Base-by-base conservation (phyloP, 2,888 invertebrate genomes). In the Archips xylosteana region DNA sequence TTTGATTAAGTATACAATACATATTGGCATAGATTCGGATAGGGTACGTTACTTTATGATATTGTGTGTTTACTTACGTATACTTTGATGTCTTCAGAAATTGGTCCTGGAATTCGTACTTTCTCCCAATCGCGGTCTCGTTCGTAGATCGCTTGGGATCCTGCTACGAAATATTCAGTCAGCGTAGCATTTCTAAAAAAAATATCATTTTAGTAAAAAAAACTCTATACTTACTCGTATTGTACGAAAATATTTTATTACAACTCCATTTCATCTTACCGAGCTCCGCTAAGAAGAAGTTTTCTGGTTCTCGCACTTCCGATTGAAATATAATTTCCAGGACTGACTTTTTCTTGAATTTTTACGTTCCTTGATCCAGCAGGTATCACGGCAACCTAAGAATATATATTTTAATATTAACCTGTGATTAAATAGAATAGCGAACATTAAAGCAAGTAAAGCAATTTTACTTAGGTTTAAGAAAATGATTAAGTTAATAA, bases 161-260 rank as follows among this genome's bases (percentile, higher is more conserved):
- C 97, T 15, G 97, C 98, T 69, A 97, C 96, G 78, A 96, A 95
- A 87, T 98, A 98, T 90, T 98, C 98, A 64, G 97, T 96, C 92
- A 96, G 87, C 32, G 96, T 96, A 78, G 96, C 96, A 79, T 96
- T 95, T 80, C 97, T 97, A 87, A 59, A 86, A 87, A 78, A 67
- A 75, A 54, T 76, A 12, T 4, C 3, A 57, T 32, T 1, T 32
- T 39, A 8, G 68, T 57, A 36, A 60, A 59, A 59, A 63, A 9
- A n/a, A 57, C 23, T 23, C 9, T 39, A 36, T 3, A 5, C 5
- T 4, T 3, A 5, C 5, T 4, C 39, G 6, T 6, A 39, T 39
- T 39, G 6, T 36, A 5, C 36, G 5, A 36, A 36, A 36, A 36
- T 5, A 36, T 39, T 5, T 39, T 39, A 5, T 39, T 39, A 39